Evolutionary conservation across 1,140 invertebrate species (phyloP), one percentile per base, ranked within the genome.

Genomic region (Anthonomus grandis): DNA sequence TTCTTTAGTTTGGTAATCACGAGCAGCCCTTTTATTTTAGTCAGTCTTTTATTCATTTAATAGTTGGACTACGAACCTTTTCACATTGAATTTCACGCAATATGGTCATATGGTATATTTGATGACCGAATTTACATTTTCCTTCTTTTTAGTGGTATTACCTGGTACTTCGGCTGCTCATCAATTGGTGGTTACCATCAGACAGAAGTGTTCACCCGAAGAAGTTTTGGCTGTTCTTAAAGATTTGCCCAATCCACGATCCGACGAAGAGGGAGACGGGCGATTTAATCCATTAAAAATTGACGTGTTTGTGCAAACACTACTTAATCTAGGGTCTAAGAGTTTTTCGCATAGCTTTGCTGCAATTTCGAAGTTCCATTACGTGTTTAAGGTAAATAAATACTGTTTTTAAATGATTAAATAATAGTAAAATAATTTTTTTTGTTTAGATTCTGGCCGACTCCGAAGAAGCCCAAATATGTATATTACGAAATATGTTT

Each of bases 281-380:
- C 77, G 83, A 17, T 89, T 88, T 68, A 95, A 96, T 77, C 91
- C 93, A 0, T 72, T 96, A 23, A 95, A 95, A 76, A 96, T 99
- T 38, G 93, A 97, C 69, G 91, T 99, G 0, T 98, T 99, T 75
- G 90, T 96, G 4, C 92, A 97, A 66, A 96, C 93, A 0, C 75
- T 99, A 50, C 78, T 99, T 0, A 90, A 95, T 70, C 76, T 97
- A 34, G 95, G 94, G 17, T 91, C 89, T 2, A 98, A 98, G 77
- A 97, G 94, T 68, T 96, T 98, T 69, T 97, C 94, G 61, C 97
- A 99, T 71, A 93, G 93, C 64, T 98, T 98, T 76, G 92, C 96
- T 12, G 95, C 94, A 27, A 91, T 99, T 65, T 92, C 92, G 15
- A 98, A 98, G 79, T 98, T 96, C 71, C 91, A 96, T 75, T 85